These are phyloP conservation scores for Mionectes olivaceus DNA, from an alignment of 2,797 vertebrate genomes.

Conservation along the genomic window DNA sequence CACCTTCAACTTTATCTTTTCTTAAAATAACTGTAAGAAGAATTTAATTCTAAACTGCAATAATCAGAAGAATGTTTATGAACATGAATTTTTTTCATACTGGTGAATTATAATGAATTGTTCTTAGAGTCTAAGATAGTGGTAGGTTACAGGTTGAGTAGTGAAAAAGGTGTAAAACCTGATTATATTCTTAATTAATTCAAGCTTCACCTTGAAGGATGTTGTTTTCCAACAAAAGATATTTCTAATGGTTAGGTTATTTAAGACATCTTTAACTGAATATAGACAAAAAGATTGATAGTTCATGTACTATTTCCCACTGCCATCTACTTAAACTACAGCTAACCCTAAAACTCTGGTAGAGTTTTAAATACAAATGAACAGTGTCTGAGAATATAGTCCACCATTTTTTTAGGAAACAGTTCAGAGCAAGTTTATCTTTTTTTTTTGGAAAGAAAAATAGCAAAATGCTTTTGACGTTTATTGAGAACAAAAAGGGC, in stretches of 20 bases:
- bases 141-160: neutral
- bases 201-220: neutral
- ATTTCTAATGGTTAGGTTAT: neutral
- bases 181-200: neutral
- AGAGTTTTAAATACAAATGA: neutral
- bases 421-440: neutral
- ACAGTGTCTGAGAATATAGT: neutral
- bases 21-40: neutral
- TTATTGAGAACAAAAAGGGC: neutral
- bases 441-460: neutral
- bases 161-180: neutral
- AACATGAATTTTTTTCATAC: neutral
- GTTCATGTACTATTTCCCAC: neutral
- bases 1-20: neutral
- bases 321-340: neutral
- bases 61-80: neutral
- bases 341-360: neutral
- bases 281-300: neutral
- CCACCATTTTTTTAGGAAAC: neutral
- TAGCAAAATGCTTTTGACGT: accelerated
- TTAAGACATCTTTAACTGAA: neutral
- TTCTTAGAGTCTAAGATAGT: neutral
- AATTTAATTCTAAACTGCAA: neutral
- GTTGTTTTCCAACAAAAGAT: neutral
- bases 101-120: neutral